Evolutionary conservation across 2,797 vertebrate species (phyloP).

Genomic region (Chromobotia macracanthus): DNA sequence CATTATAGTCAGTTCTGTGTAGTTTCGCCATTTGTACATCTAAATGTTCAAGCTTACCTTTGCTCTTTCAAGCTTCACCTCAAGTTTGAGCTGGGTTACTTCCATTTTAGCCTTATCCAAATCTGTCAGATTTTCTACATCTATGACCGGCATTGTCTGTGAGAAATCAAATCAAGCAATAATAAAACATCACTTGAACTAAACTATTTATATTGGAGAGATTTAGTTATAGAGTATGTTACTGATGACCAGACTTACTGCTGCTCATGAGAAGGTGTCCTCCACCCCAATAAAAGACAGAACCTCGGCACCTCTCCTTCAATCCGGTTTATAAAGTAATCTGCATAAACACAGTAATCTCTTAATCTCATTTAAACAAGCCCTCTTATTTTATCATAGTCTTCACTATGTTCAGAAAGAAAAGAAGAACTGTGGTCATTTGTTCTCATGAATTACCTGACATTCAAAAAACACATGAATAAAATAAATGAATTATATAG

Average conservation of each 20-base stretch:
- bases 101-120: constrained; percentile 92
- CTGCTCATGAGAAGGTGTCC: constrained; percentile 64
- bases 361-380: constrained; percentile 81
- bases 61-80: constrained; percentile 88
- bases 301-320: constrained; percentile 65
- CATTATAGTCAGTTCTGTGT: neutral
- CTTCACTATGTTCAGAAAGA: neutral
- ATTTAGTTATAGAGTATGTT: constrained; percentile 13
- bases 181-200: neutral
- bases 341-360: constrained; percentile 77
- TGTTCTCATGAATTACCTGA: no score
- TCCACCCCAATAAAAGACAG: constrained; percentile 65
- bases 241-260: constrained; percentile 67
- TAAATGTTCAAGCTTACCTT: constrained; percentile 77
- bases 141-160: constrained; percentile 88
- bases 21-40: neutral
- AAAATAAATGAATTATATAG: neutral
- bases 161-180: constrained; percentile 8
- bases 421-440: constrained; percentile 7
- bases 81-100: constrained; percentile 88
- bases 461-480: neutral
- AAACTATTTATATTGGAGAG: neutral
- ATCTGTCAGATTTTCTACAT: constrained; percentile 90
- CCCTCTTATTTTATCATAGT: constrained; percentile 54
- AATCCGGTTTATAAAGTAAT: constrained; percentile 83